Evolutionary conservation across 2,888 invertebrate species (phyloP).

Genomic region (Rhodophaea formosa): DNA sequence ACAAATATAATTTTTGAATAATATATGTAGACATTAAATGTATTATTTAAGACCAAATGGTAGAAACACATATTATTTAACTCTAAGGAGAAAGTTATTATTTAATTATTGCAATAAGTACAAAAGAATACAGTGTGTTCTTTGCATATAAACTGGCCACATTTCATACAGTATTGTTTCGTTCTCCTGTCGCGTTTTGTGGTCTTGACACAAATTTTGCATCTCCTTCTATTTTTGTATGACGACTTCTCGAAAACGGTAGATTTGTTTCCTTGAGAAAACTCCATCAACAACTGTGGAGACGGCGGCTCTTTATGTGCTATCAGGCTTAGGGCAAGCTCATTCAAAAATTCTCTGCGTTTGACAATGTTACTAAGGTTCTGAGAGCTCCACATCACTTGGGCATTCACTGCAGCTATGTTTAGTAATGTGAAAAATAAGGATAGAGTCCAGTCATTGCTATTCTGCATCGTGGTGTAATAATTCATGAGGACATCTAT

Average conservation of each 20-base stretch:
- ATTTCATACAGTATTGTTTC: slow-evolving; percentile 57
- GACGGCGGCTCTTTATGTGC: slow-evolving; percentile 36
- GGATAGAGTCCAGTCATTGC: slow-evolving; percentile 69
- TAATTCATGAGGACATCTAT: slow-evolving; percentile 69
- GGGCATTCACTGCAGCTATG: slow-evolving; percentile 68
- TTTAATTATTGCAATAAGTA: slow-evolving; percentile 26
- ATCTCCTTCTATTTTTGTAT: slow-evolving; percentile 50
- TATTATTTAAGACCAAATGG: too few relatives aligned
- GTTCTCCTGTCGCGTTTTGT: slow-evolving; percentile 63
- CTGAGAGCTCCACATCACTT: slow-evolving; percentile 64
- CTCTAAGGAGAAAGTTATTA: not conserved
- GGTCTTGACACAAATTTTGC: slow-evolving; percentile 52
- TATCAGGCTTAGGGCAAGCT: slow-evolving; percentile 58
- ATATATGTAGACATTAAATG: too few relatives aligned
- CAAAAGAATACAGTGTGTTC: slow-evolving; percentile 63
- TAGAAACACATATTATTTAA: not conserved
- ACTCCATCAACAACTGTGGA: slow-evolving; percentile 20
- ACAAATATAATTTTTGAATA: too few relatives aligned
- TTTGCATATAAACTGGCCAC: slow-evolving; percentile 60
- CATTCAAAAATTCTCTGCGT: slow-evolving; percentile 60
- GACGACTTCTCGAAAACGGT: slow-evolving; percentile 23
- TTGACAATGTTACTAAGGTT: slow-evolving; percentile 41
- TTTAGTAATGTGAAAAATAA: slow-evolving; percentile 68
- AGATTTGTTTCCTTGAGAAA: slow-evolving; percentile 31
- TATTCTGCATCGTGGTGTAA: slow-evolving; percentile 68